Evolutionary conservation across 2,888 invertebrate species (phyloP), one percentile per base, ranked within the genome.

Genomic region (Meghimatium bilineatum): DNA sequence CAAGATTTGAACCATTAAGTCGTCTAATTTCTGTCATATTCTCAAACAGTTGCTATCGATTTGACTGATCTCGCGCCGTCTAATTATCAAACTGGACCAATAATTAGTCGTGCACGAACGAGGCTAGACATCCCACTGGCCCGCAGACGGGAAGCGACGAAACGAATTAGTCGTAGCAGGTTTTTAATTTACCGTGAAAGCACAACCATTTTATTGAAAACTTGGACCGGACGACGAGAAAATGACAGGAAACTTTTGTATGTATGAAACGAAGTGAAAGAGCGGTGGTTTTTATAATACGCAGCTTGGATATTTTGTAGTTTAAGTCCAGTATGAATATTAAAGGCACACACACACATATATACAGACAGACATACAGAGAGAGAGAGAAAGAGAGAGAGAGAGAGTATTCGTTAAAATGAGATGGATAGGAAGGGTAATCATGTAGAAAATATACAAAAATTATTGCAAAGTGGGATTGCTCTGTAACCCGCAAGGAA

Each of bases 121-220:
- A 32, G 34, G 20, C 60, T 56, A 36, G 49, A 34, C 56, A n/a
- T n/a, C 75, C 82, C 81, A 52, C 34, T 52, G 49, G 52, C 56
- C 82, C 77, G 76, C 77, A 76, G 76, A 67, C 76, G 60, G 82
- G 82, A 76, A 82, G 49, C 76, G 76, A 63, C 56, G 74, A 74
- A 74, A 80, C 71, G 80, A 80, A 80, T 80, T 71, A 80, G 80
- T 49, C 69, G 34, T 36, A 49, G 80, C 80, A 80, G 71, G 80
- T 80, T 80, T 80, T 71, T 81, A 81, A 81, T 81, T 74, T 72
- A 74, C 81, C 81, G 63, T 81, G 72, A 81, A 63, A 52, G 26
- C 63, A 36, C 69, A 14, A 32, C 38, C 49, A 78, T 66, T 78
- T 78, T 36, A 66, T 34, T 38, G 66, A 74, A 66, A 44, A 44